Evolutionary conservation across 2,113 vertebrate genomes (phyloP).

Genomic region (Myodes glareolus): DNA sequence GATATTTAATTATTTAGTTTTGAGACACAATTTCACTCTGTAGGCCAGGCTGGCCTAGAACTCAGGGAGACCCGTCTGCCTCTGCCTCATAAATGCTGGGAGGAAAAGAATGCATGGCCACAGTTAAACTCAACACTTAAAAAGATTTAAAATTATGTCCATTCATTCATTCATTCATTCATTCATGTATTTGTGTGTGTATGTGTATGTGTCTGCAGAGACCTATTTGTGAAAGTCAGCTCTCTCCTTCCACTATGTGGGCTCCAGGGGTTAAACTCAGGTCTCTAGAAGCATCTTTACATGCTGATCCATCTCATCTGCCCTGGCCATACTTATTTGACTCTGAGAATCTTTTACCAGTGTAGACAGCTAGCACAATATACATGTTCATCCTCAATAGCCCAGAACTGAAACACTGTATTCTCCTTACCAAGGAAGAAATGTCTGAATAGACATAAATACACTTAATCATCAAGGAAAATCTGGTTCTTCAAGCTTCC

Average conservation of each 20-base stretch:
- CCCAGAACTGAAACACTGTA: slow-evolving; percentile 47
- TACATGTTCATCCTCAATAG: slow-evolving; percentile 48
- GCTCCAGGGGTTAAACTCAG: not conserved
- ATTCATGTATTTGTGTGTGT: too few species aligned
- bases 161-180: not conserved
- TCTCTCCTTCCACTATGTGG: not conserved
- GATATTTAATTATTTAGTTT: not conserved
- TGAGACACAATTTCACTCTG: not conserved
- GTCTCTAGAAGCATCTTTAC: not conserved
- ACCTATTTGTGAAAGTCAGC: not conserved
- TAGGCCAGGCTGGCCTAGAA: not conserved
- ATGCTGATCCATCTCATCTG: not conserved
- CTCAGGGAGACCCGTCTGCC: not conserved
- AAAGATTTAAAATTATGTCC: not conserved
- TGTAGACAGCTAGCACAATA: slow-evolving; percentile 32
- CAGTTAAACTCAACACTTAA: not conserved
- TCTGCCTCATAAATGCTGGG: not conserved
- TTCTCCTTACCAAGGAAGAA: slow-evolving; percentile 56
- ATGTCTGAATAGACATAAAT: slow-evolving; percentile 77
- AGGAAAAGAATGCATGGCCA: too few species aligned
- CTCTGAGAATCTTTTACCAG: slow-evolving; percentile 66
- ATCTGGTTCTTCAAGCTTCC: slow-evolving; percentile 66
- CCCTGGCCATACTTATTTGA: not conserved
- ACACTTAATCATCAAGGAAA: slow-evolving; percentile 79
- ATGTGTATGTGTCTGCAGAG: not conserved